Evolutionary conservation across 1,140 invertebrate genomes (phyloP).

Genomic region (Drosophila athabasca): DNA sequence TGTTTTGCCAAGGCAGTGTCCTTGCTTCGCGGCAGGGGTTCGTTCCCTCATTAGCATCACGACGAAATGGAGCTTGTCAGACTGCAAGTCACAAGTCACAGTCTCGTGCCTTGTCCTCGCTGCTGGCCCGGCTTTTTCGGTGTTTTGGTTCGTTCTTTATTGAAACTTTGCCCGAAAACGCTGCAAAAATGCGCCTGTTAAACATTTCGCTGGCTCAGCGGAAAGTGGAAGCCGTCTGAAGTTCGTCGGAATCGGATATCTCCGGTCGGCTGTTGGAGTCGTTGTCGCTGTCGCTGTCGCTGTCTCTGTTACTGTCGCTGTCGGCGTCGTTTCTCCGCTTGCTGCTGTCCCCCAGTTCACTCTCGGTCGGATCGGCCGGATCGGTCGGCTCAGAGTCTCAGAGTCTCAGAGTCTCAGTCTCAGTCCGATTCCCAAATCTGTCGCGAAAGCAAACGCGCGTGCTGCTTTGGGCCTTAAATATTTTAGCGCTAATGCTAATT

Average conservation of each 20-base stretch:
- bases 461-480: constrained; percentile 45
- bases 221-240: constrained; percentile 54
- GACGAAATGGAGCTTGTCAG: too few relatives aligned
- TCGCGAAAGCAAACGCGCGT: constrained; percentile 75
- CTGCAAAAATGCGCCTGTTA: constrained; percentile 36
- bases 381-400: constrained; percentile 23
- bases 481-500: constrained; percentile 55
- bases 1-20: constrained; percentile 56
- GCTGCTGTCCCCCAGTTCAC: too few relatives aligned
- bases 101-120: constrained; percentile 7
- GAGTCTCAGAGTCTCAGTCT: constrained; percentile 38
- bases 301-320: constrained; percentile 19
- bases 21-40: constrained; percentile 29
- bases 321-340: too few relatives aligned
- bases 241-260: constrained; percentile 11
- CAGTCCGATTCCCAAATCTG: constrained; percentile 69
- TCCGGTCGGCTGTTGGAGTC: constrained; percentile 33
- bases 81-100: too few relatives aligned
- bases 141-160: constrained; percentile 3
- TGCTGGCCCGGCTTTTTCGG: neutral
- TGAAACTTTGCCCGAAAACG: constrained; percentile 28
- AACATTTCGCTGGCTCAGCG: constrained; percentile 62
- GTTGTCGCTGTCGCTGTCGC: constrained; percentile 13
- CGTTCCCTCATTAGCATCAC: constrained; percentile 4
- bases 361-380: constrained; percentile 22